These are phyloP conservation scores for Cosmia pyralina DNA, from an alignment of 2,888 invertebrate genomes.

Conservation along the genomic window DNA sequence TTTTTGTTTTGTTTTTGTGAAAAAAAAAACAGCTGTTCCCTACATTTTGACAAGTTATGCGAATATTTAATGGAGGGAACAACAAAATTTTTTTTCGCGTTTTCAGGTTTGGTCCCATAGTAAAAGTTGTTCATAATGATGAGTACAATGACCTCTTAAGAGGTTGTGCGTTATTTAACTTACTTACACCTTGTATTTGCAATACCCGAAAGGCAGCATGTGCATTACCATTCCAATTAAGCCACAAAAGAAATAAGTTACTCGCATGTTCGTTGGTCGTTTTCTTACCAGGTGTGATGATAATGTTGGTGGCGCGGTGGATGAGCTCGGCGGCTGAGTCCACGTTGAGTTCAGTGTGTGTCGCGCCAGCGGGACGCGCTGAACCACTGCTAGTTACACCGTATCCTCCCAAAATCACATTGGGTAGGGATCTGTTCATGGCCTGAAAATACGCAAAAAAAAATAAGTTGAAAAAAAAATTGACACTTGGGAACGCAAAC, in stretches of 20 bases:
- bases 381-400: slow-evolving; percentile 94
- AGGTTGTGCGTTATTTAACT: no score
- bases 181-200: background rate
- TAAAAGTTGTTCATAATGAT: no score
- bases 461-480: background rate
- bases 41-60: no score
- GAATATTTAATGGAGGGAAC: no score
- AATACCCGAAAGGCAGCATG: background rate
- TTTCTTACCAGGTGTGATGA: slow-evolving; percentile 94
- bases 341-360: slow-evolving; percentile 94
- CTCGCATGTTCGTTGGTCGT: background rate
- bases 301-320: slow-evolving; percentile 94
- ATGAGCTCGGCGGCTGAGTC: slow-evolving; percentile 94
- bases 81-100: no score
- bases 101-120: no score
- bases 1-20: no score
- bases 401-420: slow-evolving; percentile 96
- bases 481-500: background rate
- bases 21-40: no score
- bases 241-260: background rate
- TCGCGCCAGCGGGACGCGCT: slow-evolving; percentile 94
- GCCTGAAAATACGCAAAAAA: slow-evolving; percentile 83
- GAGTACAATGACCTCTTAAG: no score
- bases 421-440: slow-evolving; percentile 95
- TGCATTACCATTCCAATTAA: background rate